These are phyloP conservation scores for Oncorhynchus gorbuscha DNA, from an alignment of 2,113 vertebrate species.

Conservation along the genomic window DNA sequence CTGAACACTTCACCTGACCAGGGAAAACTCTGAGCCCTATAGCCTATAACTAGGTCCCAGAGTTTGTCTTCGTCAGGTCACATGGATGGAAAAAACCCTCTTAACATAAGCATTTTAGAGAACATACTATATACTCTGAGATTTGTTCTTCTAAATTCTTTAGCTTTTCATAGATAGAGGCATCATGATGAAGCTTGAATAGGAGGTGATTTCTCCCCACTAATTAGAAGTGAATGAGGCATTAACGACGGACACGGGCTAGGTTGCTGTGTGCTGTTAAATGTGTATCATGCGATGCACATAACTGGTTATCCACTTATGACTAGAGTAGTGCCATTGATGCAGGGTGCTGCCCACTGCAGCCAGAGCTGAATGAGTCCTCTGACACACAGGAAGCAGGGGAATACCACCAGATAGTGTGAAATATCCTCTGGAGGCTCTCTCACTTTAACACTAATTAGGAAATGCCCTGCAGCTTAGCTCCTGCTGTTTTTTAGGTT, in stretches of 20 bases:
- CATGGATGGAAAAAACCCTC: too few species aligned
- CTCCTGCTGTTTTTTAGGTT: too few species aligned
- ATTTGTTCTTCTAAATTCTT: too few species aligned
- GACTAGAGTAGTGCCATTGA: neutral
- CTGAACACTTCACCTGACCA: too few species aligned
- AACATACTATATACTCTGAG: too few species aligned
- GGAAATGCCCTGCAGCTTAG: neutral
- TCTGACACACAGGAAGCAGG: neutral
- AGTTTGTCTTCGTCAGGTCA: too few species aligned
- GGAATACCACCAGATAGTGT: conserved; percentile 8
- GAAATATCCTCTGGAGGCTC: neutral
- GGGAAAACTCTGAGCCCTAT: too few species aligned
- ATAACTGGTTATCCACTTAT: conserved; percentile 1
- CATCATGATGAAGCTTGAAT: too few species aligned
- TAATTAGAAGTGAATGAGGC: neutral
- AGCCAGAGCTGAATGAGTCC: neutral
- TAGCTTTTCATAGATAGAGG: too few species aligned
- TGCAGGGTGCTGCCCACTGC: neutral
- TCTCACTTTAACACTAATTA: neutral
- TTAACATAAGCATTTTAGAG: too few species aligned
- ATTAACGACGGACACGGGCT: neutral
- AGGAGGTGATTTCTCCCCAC: neutral
- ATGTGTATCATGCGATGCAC: neutral
- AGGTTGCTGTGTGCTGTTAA: neutral
- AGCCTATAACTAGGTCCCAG: too few species aligned